Evolutionary conservation across 2,797 vertebrate species (phyloP).

Genomic region (Coracias cyanogaster): DNA sequence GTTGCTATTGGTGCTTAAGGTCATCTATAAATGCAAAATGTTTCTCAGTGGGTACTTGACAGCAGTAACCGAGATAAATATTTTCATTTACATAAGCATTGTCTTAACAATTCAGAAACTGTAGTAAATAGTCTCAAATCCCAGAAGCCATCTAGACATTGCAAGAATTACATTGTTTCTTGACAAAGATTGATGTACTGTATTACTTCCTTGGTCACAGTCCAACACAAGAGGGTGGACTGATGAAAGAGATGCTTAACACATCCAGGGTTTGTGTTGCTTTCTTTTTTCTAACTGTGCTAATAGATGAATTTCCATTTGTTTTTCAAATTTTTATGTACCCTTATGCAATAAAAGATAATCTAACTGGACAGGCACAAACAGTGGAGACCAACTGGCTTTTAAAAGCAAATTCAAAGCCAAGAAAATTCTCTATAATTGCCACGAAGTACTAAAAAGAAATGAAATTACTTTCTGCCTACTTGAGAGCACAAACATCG

Average conservation of each 20-base stretch:
- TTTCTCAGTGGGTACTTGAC: constrained; percentile 34
- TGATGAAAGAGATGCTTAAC: constrained; percentile 33
- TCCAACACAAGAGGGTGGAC: constrained; percentile 34
- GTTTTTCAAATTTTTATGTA: constrained; percentile 11
- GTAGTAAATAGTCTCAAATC: constrained; percentile 63
- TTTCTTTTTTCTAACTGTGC: constrained; percentile 36
- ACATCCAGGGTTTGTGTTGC: background rate
- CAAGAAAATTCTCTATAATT: constrained; percentile 14
- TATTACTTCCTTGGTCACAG: constrained; percentile 21
- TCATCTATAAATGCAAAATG: constrained; percentile 54
- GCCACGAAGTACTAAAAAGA: background rate
- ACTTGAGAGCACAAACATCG: background rate
- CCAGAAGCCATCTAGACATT: constrained; percentile 54
- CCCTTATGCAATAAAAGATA: constrained; percentile 42
- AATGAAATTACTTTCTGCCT: background rate
- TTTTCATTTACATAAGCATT: constrained; percentile 67
- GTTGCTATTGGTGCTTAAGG: constrained; percentile 43
- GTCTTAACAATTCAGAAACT: constrained; percentile 68
- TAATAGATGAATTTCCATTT: constrained; percentile 28
- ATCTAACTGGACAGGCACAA: constrained; percentile 37
- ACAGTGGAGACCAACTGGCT: background rate
- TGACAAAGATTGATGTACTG: constrained; percentile 49
- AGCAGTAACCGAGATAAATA: constrained; percentile 69
- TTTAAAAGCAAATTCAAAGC: constrained; percentile 22
- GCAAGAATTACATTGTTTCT: constrained; percentile 30